Evolutionary conservation across 2,797 vertebrate species (phyloP).

Genomic region (Pitangus sulphuratus): DNA sequence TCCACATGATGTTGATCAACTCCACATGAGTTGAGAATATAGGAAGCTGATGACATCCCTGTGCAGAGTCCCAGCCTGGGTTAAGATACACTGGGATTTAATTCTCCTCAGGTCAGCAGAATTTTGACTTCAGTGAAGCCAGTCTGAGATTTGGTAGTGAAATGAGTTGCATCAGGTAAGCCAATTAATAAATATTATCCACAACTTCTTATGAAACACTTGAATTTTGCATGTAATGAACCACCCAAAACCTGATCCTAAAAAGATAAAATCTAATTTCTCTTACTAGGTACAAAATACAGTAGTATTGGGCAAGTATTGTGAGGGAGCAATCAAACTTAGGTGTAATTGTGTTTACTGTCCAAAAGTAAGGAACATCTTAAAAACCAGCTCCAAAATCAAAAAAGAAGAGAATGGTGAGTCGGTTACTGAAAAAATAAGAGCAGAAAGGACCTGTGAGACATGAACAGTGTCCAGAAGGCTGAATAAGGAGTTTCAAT

Average conservation of each 20-base stretch:
- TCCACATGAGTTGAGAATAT: neutral
- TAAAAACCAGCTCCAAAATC: neutral
- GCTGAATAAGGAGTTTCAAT: neutral
- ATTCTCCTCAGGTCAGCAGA: neutral
- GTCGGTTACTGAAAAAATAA: neutral
- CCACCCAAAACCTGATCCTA: neutral
- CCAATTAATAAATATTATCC: neutral
- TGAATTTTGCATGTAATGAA: neutral
- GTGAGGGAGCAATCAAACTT: neutral
- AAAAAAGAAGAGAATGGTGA: neutral
- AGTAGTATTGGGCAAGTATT: rapidly evolving
- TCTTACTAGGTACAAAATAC: neutral
- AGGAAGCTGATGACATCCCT: neutral
- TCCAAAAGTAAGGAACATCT: neutral
- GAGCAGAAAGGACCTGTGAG: neutral
- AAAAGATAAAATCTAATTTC: neutral
- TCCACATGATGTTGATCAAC: neutral
- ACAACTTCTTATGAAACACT: neutral
- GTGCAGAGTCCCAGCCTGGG: neutral
- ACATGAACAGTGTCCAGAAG: neutral
- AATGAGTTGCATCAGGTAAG: neutral
- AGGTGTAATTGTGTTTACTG: neutral
- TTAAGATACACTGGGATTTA: neutral
- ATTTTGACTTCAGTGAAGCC: neutral
- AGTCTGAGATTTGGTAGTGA: neutral